Percentiles rank a stretch among this genome's conserved stretches.
Evolutionary conservation across 2,113 vertebrate species (phyloP).

Genomic region (Brevimyrus niger): DNA sequence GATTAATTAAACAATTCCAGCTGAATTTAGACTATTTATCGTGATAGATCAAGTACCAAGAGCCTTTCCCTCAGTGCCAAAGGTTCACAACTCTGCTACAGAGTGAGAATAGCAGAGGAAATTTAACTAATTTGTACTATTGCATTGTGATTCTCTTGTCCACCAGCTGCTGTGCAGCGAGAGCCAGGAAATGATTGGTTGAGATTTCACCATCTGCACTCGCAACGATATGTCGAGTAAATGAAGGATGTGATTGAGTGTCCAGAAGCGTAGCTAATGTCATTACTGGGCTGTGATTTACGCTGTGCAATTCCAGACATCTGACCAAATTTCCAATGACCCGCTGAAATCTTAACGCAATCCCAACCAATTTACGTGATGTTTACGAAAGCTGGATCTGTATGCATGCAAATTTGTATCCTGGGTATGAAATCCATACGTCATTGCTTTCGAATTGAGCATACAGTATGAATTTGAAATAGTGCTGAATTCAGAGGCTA

Average conservation of each 20-base stretch:
- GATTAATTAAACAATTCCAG: not conserved
- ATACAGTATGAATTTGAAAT: not conserved
- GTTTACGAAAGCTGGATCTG: not conserved
- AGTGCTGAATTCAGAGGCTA: not conserved
- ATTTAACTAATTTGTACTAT: not conserved
- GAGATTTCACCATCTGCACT: not conserved
- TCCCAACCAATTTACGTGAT: not conserved
- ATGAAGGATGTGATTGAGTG: not conserved
- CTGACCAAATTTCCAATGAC: not conserved
- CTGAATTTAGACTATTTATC: not conserved
- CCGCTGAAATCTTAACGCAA: not conserved
- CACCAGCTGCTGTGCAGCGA: not conserved
- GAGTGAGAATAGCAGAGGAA: not conserved
- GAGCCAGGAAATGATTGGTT: not conserved
- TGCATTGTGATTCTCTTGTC: not conserved
- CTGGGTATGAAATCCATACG: not conserved
- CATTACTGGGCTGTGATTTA: not conserved
- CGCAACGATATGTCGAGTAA: not conserved
- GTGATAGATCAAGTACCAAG: not conserved
- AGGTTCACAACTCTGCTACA: not conserved
- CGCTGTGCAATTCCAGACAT: not conserved
- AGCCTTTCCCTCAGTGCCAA: not conserved
- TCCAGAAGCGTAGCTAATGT: not conserved
- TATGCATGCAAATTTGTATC: not conserved
- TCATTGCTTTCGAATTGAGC: not conserved